Percentiles rank a stretch among this genome's conserved stretches.
These are phyloP conservation scores for Nasonia vitripennis DNA, from an alignment of 1,140 invertebrate species.

Conservation along the genomic window DNA sequence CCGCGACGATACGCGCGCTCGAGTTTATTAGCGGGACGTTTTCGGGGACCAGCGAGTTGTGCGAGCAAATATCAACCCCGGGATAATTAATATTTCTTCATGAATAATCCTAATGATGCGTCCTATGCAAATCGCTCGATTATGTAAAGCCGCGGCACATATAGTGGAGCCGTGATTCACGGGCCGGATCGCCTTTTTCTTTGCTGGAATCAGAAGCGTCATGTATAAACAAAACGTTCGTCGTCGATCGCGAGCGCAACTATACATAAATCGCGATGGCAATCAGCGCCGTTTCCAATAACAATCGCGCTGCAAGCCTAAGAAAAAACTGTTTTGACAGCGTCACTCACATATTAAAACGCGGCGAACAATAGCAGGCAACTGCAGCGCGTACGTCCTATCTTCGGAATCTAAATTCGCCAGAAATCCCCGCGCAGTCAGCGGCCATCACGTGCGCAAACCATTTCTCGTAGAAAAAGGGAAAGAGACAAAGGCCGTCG, in stretches of 20 bases:
- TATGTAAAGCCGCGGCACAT: background rate
- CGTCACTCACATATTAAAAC: background rate
- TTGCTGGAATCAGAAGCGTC: background rate
- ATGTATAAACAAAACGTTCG: background rate
- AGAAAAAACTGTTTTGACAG: background rate
- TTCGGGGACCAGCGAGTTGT: background rate
- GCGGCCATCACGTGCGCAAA: background rate
- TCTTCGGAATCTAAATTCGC: slow-evolving; percentile 27
- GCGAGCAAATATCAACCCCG: background rate
- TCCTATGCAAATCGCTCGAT: slow-evolving; percentile 29
- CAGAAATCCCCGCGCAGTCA: background rate
- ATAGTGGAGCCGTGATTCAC: background rate
- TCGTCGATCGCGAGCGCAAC: background rate
- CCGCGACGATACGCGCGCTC: background rate
- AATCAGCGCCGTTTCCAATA: background rate
- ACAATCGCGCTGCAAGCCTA: background rate
- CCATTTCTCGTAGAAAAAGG: background rate
- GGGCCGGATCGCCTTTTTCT: background rate
- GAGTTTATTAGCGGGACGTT: slow-evolving; percentile 22
- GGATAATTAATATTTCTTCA: slow-evolving; percentile 36
- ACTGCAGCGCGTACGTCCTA: background rate
- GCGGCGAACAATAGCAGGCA: background rate
- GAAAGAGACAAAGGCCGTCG: background rate
- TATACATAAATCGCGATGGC: no score
- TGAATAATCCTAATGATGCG: slow-evolving; percentile 41